Percentiles rank a stretch among this genome's conserved stretches.
Conservation (phyloP, 2,797 vertebrate species). For the Danio tinwini region DNA sequence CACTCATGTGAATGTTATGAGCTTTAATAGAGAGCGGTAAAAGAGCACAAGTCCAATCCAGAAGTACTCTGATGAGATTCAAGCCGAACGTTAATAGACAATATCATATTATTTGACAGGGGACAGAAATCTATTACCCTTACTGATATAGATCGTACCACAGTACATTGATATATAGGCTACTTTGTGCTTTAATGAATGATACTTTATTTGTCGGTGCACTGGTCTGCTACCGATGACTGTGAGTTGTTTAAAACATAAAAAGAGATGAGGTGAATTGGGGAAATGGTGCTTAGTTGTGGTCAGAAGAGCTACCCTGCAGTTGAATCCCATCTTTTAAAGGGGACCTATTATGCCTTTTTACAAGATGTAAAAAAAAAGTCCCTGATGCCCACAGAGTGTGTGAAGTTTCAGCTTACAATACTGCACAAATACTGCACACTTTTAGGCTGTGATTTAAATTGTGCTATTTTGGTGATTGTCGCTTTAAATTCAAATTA, state of each 20-base stretch:
- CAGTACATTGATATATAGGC: background rate
- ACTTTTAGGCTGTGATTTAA: no score
- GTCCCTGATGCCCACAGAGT: no score
- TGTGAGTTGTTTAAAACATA: background rate
- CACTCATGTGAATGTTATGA: slow-evolving; percentile 30
- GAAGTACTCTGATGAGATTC: slow-evolving; percentile 4
- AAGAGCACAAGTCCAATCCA: slow-evolving; percentile 10
- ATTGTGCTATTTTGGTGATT: no score
- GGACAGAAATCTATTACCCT: slow-evolving; percentile 5
- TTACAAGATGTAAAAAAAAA: no score
- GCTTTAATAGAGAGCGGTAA: slow-evolving; percentile 6
- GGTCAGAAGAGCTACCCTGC: no score
- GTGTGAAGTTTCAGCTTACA: no score
- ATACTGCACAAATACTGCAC: no score
- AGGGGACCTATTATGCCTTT: no score
- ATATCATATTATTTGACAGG: background rate
- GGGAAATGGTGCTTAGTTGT: no score
- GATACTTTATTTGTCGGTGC: background rate
- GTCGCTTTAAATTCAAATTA: no score
- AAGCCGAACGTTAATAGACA: slow-evolving; percentile 3
- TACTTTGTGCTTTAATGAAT: slow-evolving; percentile 1
- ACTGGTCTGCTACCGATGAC: background rate
- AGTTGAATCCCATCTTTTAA: no score
- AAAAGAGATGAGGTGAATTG: background rate
- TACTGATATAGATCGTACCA: background rate